These are phyloP conservation scores for Myathropa florea DNA, from an alignment of 2,888 invertebrate species.

Conservation along the genomic window DNA sequence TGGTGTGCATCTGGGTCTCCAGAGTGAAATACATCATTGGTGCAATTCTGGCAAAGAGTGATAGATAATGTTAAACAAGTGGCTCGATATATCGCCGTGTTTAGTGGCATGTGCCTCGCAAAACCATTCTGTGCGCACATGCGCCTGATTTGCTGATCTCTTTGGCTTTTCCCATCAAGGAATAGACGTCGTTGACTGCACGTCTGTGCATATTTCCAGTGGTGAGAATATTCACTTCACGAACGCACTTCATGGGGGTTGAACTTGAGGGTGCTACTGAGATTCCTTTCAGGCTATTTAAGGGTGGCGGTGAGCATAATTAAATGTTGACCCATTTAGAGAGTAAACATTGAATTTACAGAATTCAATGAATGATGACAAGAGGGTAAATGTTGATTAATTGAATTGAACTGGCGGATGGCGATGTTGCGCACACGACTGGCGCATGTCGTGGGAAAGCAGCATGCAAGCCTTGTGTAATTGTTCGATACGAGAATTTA, in stretches of 20 bases:
- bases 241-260: neutral
- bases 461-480: neutral
- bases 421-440: slow-evolving; percentile 10
- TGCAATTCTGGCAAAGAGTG: neutral
- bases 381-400: neutral
- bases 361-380: neutral
- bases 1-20: neutral
- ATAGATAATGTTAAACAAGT: slow-evolving; percentile 2
- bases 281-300: neutral
- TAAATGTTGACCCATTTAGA: neutral
- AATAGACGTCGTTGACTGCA: neutral
- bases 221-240: neutral
- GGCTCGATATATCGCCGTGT: neutral
- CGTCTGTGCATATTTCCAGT: neutral
- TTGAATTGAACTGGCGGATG: slow-evolving; percentile 22
- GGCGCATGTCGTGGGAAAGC: slow-evolving; percentile 24
- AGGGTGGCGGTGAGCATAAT: neutral
- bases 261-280: neutral
- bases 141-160: neutral
- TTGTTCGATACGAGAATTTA: neutral
- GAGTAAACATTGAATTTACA: neutral
- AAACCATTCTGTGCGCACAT: slow-evolving; percentile 5
- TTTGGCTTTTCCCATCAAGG: neutral
- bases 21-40: neutral
- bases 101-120: slow-evolving; percentile 10